phyloP scores from a whole-genome alignment of 2,113 vertebrate genomes.

The Heterotis niloticus region DNA sequence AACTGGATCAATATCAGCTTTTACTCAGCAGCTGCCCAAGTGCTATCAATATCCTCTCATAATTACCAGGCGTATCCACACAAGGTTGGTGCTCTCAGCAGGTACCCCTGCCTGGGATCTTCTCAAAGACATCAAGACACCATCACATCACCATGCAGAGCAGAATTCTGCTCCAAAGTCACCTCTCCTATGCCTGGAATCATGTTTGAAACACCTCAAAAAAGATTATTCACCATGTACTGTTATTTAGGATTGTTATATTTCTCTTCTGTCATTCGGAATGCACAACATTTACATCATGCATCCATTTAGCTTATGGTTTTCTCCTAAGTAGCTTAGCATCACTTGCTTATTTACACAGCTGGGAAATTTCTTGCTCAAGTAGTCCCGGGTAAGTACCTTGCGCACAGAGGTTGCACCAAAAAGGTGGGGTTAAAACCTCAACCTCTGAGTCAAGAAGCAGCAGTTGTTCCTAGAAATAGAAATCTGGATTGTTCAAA shows the following conservation, averaged over 20 bases:
- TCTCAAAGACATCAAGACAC: neutral
- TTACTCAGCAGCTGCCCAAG: conserved; percentile 61
- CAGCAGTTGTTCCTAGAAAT: neutral
- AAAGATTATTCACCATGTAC: neutral
- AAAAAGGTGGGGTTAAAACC: too few relatives aligned
- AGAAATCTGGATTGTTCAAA: neutral
- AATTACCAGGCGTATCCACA: conserved; percentile 41
- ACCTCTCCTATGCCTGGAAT: neutral
- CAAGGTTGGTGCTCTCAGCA: conserved; percentile 11
- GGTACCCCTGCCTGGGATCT: conserved; percentile 27
- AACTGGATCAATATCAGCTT: conserved; percentile 63
- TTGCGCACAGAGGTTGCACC: too few relatives aligned
- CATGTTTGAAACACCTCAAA: neutral
- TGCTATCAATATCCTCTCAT: conserved; percentile 51
- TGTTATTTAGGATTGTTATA: too few relatives aligned
- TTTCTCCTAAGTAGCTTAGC: too few relatives aligned
- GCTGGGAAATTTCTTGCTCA: too few relatives aligned
- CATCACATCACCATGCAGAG: neutral
- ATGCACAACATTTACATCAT: too few relatives aligned
- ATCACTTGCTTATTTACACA: too few relatives aligned
- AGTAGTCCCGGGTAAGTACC: too few relatives aligned
- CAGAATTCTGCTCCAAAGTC: neutral
- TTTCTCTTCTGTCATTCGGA: too few relatives aligned
- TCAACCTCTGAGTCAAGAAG: too few relatives aligned
- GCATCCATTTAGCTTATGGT: too few relatives aligned